Conservation (phyloP, 2,797 vertebrate genomes). For the Phoeniculus purpureus region DNA sequence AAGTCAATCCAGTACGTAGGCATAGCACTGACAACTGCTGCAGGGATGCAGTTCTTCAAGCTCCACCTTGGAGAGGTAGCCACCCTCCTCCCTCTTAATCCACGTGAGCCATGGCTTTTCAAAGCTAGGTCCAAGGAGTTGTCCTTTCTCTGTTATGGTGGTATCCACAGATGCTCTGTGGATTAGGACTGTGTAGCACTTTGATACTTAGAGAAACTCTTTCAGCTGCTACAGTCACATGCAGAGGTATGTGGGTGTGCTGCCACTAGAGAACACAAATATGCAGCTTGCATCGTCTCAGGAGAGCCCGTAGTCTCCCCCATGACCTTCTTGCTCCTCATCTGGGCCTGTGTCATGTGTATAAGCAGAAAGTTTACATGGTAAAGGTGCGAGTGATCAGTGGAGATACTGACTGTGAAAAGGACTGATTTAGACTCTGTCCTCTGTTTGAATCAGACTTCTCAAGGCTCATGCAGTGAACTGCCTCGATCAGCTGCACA, state of each 20-base stretch:
- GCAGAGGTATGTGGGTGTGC: rapidly evolving
- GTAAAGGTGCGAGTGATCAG: not conserved
- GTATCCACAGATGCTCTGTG: not conserved
- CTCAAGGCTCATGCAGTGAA: not conserved
- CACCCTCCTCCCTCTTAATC: not conserved
- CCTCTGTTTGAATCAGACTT: not conserved
- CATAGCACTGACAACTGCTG: not conserved
- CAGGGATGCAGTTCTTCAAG: not conserved
- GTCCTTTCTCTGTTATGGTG: not conserved
- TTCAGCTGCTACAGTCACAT: rapidly evolving
- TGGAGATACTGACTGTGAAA: not conserved
- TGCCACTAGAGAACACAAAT: rapidly evolving
- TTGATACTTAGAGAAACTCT: rapidly evolving
- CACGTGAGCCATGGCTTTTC: rapidly evolving
- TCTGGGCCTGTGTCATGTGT: rapidly evolving
- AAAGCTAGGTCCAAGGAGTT: not conserved
- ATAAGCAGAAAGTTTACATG: not conserved
- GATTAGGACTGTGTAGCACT: not conserved
- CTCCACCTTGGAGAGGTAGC: not conserved
- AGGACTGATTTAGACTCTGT: not conserved
- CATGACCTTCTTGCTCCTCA: not conserved
- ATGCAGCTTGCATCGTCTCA: not conserved
- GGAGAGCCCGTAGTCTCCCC: not conserved
- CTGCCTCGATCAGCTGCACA: not conserved
- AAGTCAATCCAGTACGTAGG: not conserved